Base-by-base conservation (phyloP, 2,888 invertebrate species). In the Alentia gelatinosa region DNA sequence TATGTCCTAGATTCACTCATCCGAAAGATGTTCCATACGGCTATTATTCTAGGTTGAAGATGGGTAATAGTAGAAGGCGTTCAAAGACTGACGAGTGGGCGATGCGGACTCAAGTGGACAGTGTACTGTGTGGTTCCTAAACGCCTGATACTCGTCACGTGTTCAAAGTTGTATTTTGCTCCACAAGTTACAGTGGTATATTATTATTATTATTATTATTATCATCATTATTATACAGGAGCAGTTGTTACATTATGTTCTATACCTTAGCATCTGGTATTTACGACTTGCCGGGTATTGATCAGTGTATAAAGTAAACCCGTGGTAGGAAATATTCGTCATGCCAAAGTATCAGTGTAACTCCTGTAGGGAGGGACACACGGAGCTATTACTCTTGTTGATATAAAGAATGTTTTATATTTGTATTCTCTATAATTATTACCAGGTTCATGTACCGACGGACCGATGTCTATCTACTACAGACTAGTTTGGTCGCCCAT, bases 351-450 rank as follows among this genome's bases (percentile, higher is more conserved):
- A 33, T 74, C 74, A 74, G 12, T 74, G 26, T n/a, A n/a, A n/a
- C n/a, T n/a, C n/a, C n/a, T n/a, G 33, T 26, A 33, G 5, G n/a
- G 5, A 74, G 26, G 26, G 26, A n/a, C 33, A 74, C 74, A 74
- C 1, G 30, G 15, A 74, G 12, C 74, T 15, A 5, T 33, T 74
- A 79, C 37, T 79, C 35, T 79, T 79, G 79, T 79, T 79, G 79
- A 79, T 79, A 35, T 79, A 79, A 35, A 3, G 39, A 79, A 39
- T 23, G 79, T 79, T 79, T 74, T 79, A 79, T 79, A 79, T 79
- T 79, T 79, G 79, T 79, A 79, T 39, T 37, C 37, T 37, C 12
- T 74, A 26, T 30, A n/a, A 30, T 30, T 68, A 30, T 5, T 68
- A 30, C 30, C 26, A 26, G 26, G 12, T 68, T 68, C 68, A 68